Evolutionary conservation across 2,888 invertebrate genomes (phyloP).

Genomic region (Eutolmus rufibarbis): DNA sequence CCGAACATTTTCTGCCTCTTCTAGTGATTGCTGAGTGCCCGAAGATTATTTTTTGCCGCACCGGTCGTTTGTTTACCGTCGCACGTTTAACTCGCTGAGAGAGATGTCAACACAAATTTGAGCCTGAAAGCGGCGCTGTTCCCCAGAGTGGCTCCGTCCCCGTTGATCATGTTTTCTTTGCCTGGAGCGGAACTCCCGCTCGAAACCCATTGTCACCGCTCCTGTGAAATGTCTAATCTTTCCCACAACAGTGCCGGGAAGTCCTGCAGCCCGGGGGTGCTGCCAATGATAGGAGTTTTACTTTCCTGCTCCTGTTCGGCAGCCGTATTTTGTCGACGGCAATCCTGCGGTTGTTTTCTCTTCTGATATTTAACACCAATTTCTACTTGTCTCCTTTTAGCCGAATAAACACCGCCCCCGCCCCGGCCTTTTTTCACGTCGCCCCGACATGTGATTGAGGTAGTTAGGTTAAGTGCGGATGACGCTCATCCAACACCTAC

Average conservation of each 20-base stretch:
- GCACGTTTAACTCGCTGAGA: neutral
- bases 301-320: neutral
- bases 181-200: neutral
- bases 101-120: neutral
- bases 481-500: constrained; percentile 26
- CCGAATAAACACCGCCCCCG: constrained; percentile 12
- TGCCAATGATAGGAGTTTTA: constrained; percentile 2
- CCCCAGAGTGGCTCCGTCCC: neutral
- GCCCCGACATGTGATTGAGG: constrained; percentile 24
- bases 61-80: neutral
- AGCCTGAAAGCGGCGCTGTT: neutral
- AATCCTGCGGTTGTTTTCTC: constrained; percentile 26
- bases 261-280: neutral
- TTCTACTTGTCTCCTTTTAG: constrained; percentile 36
- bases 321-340: neutral
- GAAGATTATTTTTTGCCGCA: neutral
- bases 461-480: constrained; percentile 31
- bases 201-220: neutral
- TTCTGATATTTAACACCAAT: constrained; percentile 39
- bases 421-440: neutral
- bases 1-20: neutral
- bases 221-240: neutral
- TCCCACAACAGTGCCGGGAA: neutral
- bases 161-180: neutral
- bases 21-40: neutral